Conservation (phyloP, 2,797 vertebrate species). For the Lagorchestes hirsutus region DNA sequence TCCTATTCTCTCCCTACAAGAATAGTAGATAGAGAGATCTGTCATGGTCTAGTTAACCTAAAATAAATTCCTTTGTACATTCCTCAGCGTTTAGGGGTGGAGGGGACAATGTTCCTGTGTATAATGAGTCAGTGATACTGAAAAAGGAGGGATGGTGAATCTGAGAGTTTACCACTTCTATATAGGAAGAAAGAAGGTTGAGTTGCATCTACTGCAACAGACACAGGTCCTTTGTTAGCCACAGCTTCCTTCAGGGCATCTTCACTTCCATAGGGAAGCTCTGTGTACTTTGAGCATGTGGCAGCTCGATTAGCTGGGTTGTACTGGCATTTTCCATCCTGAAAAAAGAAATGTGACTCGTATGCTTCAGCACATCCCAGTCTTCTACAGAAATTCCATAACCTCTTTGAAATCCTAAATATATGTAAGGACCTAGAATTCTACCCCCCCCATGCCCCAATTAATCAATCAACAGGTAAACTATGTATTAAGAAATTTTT, state of each 20-base stretch:
- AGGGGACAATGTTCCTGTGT: neutral
- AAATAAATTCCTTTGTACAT: slow-evolving; percentile 36
- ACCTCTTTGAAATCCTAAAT: neutral
- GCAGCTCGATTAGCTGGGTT: slow-evolving; percentile 85
- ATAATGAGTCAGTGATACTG: neutral
- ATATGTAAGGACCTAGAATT: slow-evolving; percentile 39
- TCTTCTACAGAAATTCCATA: neutral
- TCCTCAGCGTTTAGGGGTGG: neutral
- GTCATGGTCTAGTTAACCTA: neutral
- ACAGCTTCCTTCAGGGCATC: slow-evolving; percentile 85
- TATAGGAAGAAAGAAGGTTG: slow-evolving; percentile 88
- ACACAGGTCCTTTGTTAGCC: slow-evolving; percentile 91
- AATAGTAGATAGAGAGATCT: neutral
- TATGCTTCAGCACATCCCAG: neutral
- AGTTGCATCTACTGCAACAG: slow-evolving; percentile 90
- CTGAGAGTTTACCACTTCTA: slow-evolving; percentile 85
- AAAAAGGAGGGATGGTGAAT: neutral
- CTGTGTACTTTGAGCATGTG: slow-evolving; percentile 88
- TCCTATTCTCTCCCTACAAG: neutral
- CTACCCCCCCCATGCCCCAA: slow-evolving; percentile 21
- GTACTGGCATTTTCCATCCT: slow-evolving; percentile 89
- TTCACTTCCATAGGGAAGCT: slow-evolving; percentile 84
- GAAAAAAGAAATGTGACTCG: slow-evolving; percentile 5
- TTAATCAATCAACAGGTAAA: neutral
- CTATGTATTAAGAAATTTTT: slow-evolving; percentile 42